Base-by-base conservation (phyloP, 2,888 invertebrate genomes). In the Abscondita cerata region DNA sequence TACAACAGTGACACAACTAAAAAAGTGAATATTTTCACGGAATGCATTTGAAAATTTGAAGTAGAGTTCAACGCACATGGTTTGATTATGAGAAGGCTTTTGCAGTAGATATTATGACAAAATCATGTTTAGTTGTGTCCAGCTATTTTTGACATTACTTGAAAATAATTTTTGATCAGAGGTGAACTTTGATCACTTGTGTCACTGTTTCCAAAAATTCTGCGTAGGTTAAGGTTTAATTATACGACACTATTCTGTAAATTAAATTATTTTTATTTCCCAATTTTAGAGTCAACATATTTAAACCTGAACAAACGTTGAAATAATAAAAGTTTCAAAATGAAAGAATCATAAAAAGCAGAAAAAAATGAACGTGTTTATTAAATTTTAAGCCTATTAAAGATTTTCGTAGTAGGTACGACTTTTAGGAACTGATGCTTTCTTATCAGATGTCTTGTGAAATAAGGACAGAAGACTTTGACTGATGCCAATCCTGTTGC, bases 401-500 rank as follows among this genome's bases (percentile, higher is more conserved):
- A 36, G 36, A 36, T 36, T 36, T 11, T 36, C 36, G 11, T 36
- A 36, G 36, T 36, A 36, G 4, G 36, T 36, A 12, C 11, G 11
- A 36, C 5, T 36, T 36, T 9, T 36, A 2, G 11, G 36, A 36
- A 36, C 36, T 36, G 36, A 36, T 4, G 36, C 36, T 36, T 36
- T 36, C 36, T 36, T 36, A 11, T 36, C 36, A 2, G 2, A 6
- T 9, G 36, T 36, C 36, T 36, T 11, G 36, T 36, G 36, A 36
- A 36, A 36, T 36, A 36, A 11, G 36, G 36, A 36, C 36, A 36
- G 36, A 36, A 36, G n/a, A 11, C 36, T 36, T 12, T 36, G 3
- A 36, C 36, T 36, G 36, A 36, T 36, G 36, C 36, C 36, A 36
- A 36, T 36, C 12, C 11, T 36, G 36, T 36, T 36, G 36, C 36